Evolutionary conservation across 2,797 vertebrate genomes (phyloP), one percentile per base, ranked within the genome.

Genomic region (Myripristis jacobus): DNA sequence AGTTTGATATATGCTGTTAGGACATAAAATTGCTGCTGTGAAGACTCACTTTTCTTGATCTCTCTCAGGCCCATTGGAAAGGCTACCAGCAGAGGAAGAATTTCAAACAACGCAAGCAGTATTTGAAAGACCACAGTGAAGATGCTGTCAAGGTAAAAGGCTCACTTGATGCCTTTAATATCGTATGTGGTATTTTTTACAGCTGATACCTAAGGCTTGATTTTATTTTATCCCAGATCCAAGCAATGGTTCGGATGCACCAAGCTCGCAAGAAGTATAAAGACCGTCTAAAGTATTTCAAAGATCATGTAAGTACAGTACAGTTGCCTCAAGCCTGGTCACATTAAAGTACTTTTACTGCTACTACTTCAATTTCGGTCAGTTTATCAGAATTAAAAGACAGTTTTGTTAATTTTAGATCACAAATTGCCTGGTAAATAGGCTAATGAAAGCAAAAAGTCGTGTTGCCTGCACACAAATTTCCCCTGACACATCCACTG

Each of bases 181-280:
- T 11, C 2, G 22, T n/a, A 18, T 16, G 22, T 9, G 1, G 2
- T 18, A 18, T 44, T n/a, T n/a, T 43, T 25, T 19, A 0, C 10
- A 11, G 1, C 41, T 19, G 9, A 29, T 0, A 24, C 31, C 66
- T 1, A 57, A 27, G 0, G 2, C 1, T 24, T 59, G 25, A 0
- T 43, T 16, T 47, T 21, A 66, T 16, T 50, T 16, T 36, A 18
- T 1, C 44, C 77, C 84, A 99, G 98, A 96, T 99, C 87, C 98
- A 99, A 3, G 94, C 98, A 1, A 87, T 97, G 93, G 94, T 97
- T 41, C 95, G 97, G 82, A 99, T 99, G 98, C 94, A 97, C 71
- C 98, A 98, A 81, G 96, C 97, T 72, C 94, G 96, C 81, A 99
- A 95, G 88, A 96, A 95, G 50, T 98, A 98, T 54, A 95, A 81